phyloP scores from a whole-genome alignment of 2,113 vertebrate species.

The Rostratula benghalensis region DNA sequence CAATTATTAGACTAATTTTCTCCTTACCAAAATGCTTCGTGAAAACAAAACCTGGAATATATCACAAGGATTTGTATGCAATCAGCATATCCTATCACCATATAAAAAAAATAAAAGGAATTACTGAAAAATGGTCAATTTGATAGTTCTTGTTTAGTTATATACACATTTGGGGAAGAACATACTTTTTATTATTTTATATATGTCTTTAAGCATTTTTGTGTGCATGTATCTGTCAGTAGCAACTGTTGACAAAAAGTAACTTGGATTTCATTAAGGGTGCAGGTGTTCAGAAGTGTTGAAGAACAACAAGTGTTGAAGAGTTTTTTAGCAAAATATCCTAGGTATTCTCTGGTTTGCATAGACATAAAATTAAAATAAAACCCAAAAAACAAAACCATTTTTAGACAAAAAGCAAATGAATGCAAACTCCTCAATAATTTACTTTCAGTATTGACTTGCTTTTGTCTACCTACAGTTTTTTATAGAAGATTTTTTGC shows the following conservation, averaged over 20 bases:
- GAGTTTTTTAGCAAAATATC: background rate
- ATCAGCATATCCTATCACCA: background rate
- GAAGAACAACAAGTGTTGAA: background rate
- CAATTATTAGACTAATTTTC: background rate
- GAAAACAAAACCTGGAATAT: background rate
- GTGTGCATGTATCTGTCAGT: background rate
- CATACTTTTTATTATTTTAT: background rate
- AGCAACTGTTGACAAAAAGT: background rate
- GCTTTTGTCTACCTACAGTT: background rate
- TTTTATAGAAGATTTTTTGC: background rate
- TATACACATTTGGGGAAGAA: background rate
- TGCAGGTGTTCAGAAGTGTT: background rate
- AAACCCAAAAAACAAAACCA: too few species aligned
- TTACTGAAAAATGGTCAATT: background rate
- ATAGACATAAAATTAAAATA: background rate
- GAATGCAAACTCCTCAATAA: background rate
- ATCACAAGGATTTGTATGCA: background rate
- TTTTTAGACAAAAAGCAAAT: background rate
- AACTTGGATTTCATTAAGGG: background rate
- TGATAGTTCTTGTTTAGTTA: background rate
- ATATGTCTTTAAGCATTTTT: background rate
- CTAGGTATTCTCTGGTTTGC: background rate
- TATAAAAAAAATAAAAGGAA: background rate
- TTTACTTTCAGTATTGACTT: background rate
- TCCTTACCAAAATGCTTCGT: background rate